phyloP scores from a whole-genome alignment of 2,888 invertebrate species.

The Rotaria socialis region DNA sequence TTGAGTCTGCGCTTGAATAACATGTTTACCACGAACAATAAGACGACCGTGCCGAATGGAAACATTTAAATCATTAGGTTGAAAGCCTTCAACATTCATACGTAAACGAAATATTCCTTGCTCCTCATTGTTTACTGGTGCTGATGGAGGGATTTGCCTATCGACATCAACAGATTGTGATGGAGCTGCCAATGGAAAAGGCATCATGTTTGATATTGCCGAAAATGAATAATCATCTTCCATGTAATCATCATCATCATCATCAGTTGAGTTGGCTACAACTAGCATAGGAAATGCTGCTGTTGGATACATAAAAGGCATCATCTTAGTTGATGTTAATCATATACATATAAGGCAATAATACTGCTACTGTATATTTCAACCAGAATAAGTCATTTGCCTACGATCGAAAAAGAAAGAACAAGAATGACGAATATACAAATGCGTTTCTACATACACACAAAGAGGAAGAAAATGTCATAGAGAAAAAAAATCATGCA shows the following conservation, averaged over 20 bases:
- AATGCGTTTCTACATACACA: background rate
- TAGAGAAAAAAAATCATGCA: background rate
- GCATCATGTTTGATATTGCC: background rate
- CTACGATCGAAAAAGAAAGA: background rate
- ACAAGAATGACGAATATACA: background rate
- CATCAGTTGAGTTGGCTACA: background rate
- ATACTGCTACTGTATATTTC: background rate
- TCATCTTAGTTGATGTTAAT: background rate
- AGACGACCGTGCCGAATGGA: background rate
- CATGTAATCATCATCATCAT: background rate
- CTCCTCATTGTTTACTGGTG: background rate
- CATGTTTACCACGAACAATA: conserved; percentile 35
- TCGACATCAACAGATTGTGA: background rate
- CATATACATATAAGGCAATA: background rate
- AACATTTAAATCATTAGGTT: conserved; percentile 2
- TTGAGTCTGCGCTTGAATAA: background rate
- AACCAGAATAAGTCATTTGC: background rate
- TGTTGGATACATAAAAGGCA: background rate
- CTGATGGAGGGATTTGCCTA: background rate
- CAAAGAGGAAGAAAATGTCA: background rate
- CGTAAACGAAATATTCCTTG: background rate
- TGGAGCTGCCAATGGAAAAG: background rate
- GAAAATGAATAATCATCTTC: background rate
- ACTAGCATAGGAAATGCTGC: background rate
- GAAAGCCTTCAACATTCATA: conserved; percentile 30